Conservation (phyloP, 2,113 vertebrate genomes). For the Chaenocephalus aceratus region DNA sequence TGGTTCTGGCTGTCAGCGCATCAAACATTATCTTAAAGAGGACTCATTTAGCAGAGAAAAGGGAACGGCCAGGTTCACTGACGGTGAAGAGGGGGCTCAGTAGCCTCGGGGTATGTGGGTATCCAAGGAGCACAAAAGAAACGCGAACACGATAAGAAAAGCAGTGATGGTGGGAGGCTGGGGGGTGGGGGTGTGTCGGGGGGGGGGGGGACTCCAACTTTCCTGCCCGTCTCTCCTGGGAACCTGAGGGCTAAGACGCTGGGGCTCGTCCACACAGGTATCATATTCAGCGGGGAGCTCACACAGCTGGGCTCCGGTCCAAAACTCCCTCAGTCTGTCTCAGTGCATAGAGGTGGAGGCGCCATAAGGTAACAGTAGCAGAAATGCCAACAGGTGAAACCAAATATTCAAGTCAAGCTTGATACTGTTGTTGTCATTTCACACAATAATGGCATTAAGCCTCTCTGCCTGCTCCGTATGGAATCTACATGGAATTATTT, state of each 20-base stretch:
- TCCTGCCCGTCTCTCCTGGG: constrained; percentile 88
- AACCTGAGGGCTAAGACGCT: constrained; percentile 83
- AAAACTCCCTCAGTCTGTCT: constrained; percentile 81
- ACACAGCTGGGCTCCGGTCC: constrained; percentile 83
- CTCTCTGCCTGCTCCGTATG: constrained; percentile 40
- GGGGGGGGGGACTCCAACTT: constrained; percentile 62
- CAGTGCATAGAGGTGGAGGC: constrained; percentile 88
- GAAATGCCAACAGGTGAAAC: constrained; percentile 92
- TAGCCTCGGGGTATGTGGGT: constrained; percentile 78
- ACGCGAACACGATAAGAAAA: constrained; percentile 83
- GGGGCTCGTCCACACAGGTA: constrained; percentile 88
- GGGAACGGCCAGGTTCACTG: constrained; percentile 74
- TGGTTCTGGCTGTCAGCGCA: constrained; percentile 83
- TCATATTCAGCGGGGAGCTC: constrained; percentile 89
- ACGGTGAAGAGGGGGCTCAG: constrained; percentile 67
- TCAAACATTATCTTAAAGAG: constrained; percentile 88
- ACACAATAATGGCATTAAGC: constrained; percentile 45
- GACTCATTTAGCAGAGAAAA: constrained; percentile 86
- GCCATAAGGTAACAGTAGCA: constrained; percentile 92
- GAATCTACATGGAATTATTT: constrained; percentile 36
- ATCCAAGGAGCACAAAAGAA: constrained; percentile 76
- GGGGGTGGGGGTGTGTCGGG: not conserved
- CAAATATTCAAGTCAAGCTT: constrained; percentile 87
- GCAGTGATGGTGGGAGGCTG: constrained; percentile 46
- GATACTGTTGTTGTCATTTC: constrained; percentile 69